Evolutionary conservation across 1,140 invertebrate genomes (phyloP).

Genomic region (Mactra quadrangularis): DNA sequence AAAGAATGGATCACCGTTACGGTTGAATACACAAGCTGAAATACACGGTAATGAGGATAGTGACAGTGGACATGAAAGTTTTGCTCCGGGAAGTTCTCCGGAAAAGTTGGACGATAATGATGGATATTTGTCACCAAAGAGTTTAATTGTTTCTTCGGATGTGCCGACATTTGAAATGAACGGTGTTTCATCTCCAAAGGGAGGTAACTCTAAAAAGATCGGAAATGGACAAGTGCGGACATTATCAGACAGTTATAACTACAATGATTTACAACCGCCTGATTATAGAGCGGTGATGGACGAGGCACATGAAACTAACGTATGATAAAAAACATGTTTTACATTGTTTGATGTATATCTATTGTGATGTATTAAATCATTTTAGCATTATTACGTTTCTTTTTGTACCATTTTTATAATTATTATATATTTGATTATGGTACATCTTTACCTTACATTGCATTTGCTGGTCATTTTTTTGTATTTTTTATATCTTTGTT

Average conservation of each 20-base stretch:
- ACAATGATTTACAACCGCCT: slow-evolving; percentile 66
- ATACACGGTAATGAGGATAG: slow-evolving; percentile 76
- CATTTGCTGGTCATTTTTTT: neutral
- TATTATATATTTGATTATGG: neutral
- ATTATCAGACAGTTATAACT: slow-evolving; percentile 50
- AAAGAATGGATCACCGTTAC: slow-evolving; percentile 31
- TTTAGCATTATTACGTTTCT: neutral
- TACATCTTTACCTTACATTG: neutral
- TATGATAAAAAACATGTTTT: slow-evolving; percentile 24
- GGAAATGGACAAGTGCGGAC: slow-evolving; percentile 44
- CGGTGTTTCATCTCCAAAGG: slow-evolving; percentile 23
- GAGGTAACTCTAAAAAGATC: slow-evolving; percentile 1
- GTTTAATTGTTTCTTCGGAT: slow-evolving; percentile 38
- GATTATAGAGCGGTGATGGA: slow-evolving; percentile 69
- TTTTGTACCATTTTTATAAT: neutral
- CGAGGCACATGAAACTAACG: slow-evolving; percentile 48
- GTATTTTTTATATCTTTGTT: neutral
- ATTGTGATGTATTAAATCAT: neutral
- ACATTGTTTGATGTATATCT: neutral
- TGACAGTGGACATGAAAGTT: slow-evolving; percentile 81
- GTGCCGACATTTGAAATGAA: slow-evolving; percentile 26
- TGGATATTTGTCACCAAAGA: slow-evolving; percentile 77
- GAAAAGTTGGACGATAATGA: slow-evolving; percentile 72
- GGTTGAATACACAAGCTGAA: slow-evolving; percentile 72
- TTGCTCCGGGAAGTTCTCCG: slow-evolving; percentile 73